These are phyloP conservation scores for Caenorhabditis uteleia DNA, from an alignment of 2,888 invertebrate species.

Conservation along the genomic window DNA sequence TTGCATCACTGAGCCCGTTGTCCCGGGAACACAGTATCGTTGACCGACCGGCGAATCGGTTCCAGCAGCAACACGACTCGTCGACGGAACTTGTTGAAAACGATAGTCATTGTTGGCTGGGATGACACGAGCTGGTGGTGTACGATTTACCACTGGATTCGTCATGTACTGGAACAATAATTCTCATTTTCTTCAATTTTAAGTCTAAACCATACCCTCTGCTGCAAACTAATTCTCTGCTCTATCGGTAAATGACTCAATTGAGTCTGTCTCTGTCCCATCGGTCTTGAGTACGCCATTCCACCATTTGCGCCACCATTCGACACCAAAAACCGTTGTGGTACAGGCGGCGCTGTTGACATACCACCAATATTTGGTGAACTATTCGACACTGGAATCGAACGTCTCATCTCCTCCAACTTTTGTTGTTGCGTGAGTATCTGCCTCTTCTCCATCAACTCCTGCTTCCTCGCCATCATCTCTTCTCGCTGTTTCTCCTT, in stretches of 20 bases:
- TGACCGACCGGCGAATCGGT: background rate
- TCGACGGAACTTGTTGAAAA: constrained; percentile 4
- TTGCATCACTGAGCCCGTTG: background rate
- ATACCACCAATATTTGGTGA: constrained; percentile 11
- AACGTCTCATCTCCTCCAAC: background rate
- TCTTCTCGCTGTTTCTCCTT: no score
- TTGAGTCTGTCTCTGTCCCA: no score
- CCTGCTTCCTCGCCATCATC: constrained; percentile 4
- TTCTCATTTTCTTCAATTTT: no score
- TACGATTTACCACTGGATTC: no score
- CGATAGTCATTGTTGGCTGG: constrained; percentile 3
- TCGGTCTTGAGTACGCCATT: no score
- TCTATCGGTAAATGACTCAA: no score
- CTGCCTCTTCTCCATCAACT: background rate
- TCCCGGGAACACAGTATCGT: background rate
- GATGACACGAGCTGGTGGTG: background rate
- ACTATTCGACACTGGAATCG: background rate
- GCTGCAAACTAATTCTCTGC: no score
- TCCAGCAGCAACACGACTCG: constrained; percentile 10
- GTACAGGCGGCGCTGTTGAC: no score
- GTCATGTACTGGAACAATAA: no score
- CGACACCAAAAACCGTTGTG: no score
- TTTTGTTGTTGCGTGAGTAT: background rate
- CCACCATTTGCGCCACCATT: no score
- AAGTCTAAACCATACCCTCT: no score